Conservation (phyloP, 2,888 invertebrate genomes). For the Drosophila anomalata region DNA sequence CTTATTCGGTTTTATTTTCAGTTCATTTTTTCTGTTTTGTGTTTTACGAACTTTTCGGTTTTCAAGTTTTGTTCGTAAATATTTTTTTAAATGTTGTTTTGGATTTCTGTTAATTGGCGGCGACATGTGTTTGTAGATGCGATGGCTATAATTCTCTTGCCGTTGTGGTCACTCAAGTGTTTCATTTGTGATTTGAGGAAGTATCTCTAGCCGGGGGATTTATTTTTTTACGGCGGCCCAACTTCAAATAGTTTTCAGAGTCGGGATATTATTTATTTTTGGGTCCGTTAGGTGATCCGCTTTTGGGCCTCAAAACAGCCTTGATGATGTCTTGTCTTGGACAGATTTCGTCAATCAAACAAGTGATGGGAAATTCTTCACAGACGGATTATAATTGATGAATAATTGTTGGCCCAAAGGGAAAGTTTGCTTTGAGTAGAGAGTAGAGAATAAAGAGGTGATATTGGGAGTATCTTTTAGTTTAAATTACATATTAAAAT, state of each 20-base stretch:
- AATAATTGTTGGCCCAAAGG: slow-evolving; percentile 45
- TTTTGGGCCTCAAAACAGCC: slow-evolving; percentile 24
- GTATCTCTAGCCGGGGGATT: slow-evolving; percentile 72
- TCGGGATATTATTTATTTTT: slow-evolving; percentile 44
- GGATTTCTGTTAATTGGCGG: slow-evolving; percentile 77
- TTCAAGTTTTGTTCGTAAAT: slow-evolving; percentile 53
- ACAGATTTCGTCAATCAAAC: slow-evolving; percentile 46
- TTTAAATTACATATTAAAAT: not conserved
- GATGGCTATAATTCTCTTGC: slow-evolving; percentile 33
- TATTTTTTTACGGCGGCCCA: slow-evolving; percentile 61
- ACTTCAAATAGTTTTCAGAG: slow-evolving; percentile 59
- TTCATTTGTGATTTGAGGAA: slow-evolving; percentile 63
- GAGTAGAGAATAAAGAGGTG: not conserved
- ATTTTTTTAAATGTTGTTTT: slow-evolving; percentile 69
- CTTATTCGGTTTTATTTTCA: slow-evolving; percentile 54
- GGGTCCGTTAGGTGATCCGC: slow-evolving; percentile 53
- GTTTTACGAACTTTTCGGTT: slow-evolving; percentile 3
- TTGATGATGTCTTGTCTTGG: slow-evolving; percentile 22
- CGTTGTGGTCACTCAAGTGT: slow-evolving; percentile 60
- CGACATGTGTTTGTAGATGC: slow-evolving; percentile 77
- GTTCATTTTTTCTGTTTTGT: slow-evolving; percentile 28
- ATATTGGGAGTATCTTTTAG: not conserved
- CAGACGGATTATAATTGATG: slow-evolving; percentile 49
- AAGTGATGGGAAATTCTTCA: slow-evolving; percentile 69
- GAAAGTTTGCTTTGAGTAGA: not conserved